These are phyloP conservation scores for Drosophila parabipectinata DNA, from an alignment of 1,140 invertebrate genomes.

Conservation along the genomic window DNA sequence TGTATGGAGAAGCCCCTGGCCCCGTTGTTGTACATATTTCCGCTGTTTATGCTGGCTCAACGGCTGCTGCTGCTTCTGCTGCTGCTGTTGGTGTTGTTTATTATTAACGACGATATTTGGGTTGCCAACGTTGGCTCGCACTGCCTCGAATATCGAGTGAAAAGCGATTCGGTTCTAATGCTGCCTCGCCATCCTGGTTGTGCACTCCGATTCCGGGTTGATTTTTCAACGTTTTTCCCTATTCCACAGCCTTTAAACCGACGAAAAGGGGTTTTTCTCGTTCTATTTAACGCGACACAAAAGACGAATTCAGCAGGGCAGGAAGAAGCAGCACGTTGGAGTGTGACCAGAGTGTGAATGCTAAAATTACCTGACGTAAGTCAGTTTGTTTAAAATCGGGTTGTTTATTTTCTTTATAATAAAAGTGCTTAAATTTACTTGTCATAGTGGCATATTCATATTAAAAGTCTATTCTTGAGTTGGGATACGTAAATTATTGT, in stretches of 20 bases:
- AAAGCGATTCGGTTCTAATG: conserved; percentile 27
- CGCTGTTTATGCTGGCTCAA: conserved; percentile 12
- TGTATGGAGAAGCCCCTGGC: conserved; percentile 89
- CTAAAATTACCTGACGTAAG: background rate
- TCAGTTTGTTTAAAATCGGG: too few species aligned
- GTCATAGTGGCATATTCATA: too few species aligned
- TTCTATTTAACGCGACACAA: conserved; percentile 67
- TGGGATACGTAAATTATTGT: background rate
- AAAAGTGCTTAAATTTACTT: too few species aligned
- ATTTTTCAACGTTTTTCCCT: conserved; percentile 33
- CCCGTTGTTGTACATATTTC: conserved; percentile 75
- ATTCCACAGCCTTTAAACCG: conserved; percentile 30
- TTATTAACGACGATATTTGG: conserved; percentile 35
- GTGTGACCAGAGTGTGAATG: conserved; percentile 18
- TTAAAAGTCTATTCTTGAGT: background rate
- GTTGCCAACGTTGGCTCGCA: conserved; percentile 58
- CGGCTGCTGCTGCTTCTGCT: conserved; percentile 33
- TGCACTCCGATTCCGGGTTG: conserved; percentile 29
- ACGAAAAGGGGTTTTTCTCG: conserved; percentile 61
- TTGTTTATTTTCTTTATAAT: too few species aligned
- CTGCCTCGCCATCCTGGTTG: conserved; percentile 44
- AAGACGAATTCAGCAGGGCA: conserved; percentile 38
- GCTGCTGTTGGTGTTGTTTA: conserved; percentile 24
- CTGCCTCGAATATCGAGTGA: conserved; percentile 30
- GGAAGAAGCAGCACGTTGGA: conserved; percentile 21